These are phyloP conservation scores for Drosophila recens DNA, from an alignment of 2,888 invertebrate genomes.

Conservation along the genomic window DNA sequence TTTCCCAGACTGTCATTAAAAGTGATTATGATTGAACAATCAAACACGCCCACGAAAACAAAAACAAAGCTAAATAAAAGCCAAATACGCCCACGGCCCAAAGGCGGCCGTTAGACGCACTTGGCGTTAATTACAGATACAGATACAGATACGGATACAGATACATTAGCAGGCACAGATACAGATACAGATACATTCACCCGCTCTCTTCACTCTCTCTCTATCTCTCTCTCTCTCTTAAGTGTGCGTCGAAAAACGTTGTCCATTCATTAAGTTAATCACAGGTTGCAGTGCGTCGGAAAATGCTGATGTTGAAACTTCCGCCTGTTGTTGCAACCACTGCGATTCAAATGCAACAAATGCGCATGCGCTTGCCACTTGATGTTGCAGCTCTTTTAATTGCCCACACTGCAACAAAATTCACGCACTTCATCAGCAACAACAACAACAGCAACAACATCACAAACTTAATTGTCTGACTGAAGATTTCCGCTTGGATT, in stretches of 20 bases:
- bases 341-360: slow-evolving; percentile 49
- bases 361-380: slow-evolving; percentile 30
- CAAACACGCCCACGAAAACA: slow-evolving; percentile 65
- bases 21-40: slow-evolving; percentile 75
- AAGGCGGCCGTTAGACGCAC: slow-evolving; percentile 74
- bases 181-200: not conserved
- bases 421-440: slow-evolving; percentile 52
- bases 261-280: slow-evolving; percentile 68
- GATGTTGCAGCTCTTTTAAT: slow-evolving; percentile 19
- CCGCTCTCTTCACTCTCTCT: not conserved
- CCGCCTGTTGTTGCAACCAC: slow-evolving; percentile 51
- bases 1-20: slow-evolving; percentile 66
- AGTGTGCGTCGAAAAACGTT: slow-evolving; percentile 37
- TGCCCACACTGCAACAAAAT: slow-evolving; percentile 19
- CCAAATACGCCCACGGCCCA: slow-evolving; percentile 67
- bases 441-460: slow-evolving; percentile 5
- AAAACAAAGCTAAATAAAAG: slow-evolving; percentile 12
- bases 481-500: slow-evolving; percentile 80
- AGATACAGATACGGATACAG: slow-evolving; percentile 7
- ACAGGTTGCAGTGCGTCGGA: slow-evolving; percentile 71
- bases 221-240: not conserved
- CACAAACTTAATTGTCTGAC: slow-evolving; percentile 36
- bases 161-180: not conserved
- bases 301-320: slow-evolving; percentile 36
- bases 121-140: slow-evolving; percentile 37